phyloP scores from a whole-genome alignment of 2,797 vertebrate genomes.

The Rousettus madagascariensis region DNA sequence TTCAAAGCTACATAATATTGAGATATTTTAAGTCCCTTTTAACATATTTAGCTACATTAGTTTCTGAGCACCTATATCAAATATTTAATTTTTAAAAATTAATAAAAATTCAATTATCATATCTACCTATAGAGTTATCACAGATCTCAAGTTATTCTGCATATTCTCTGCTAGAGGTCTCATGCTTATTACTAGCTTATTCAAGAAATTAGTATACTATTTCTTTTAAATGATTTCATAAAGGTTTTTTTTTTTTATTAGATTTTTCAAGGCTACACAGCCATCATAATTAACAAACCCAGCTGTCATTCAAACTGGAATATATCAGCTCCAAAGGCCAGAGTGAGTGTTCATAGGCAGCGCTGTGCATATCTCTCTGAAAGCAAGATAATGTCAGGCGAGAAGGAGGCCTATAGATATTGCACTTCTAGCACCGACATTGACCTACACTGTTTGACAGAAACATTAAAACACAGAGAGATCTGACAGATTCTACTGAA shows the following conservation, averaged over 20 bases:
- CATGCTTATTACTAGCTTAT: neutral
- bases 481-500: neutral
- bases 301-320: conserved; percentile 41
- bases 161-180: neutral
- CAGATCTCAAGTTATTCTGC: neutral
- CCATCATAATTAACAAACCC: conserved; percentile 48
- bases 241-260: conserved; percentile 63
- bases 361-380: neutral
- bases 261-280: neutral
- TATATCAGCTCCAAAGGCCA: conserved; percentile 37
- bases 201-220: neutral
- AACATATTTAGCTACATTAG: neutral
- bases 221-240: conserved; percentile 3
- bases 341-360: neutral
- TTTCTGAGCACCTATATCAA: neutral
- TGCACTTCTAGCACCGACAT: neutral
- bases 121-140: neutral
- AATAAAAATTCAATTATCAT: neutral
- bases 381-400: neutral
- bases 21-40: neutral
- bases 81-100: conserved; percentile 4
- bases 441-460: conserved; percentile 35
- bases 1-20: neutral
- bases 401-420: neutral
- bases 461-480: neutral